Percentiles rank a stretch among this genome's conserved stretches.
Evolutionary conservation across 2,113 vertebrate genomes (phyloP).

Genomic region (Nothoprocta perdicaria): DNA sequence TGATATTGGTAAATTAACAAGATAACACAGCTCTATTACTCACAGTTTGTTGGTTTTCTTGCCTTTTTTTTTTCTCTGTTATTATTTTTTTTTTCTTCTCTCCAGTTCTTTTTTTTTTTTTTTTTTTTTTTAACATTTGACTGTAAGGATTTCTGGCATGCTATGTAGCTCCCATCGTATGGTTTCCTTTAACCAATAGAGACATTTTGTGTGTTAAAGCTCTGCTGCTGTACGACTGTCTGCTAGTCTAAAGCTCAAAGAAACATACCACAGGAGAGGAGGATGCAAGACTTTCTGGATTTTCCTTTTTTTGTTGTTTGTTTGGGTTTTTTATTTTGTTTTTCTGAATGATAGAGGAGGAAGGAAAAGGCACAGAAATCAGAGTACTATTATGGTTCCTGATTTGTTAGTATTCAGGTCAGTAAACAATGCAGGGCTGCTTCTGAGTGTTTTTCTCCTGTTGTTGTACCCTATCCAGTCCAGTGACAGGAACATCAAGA

Average conservation of each 20-base stretch:
- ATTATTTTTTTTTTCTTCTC: neutral
- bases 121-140: slow-evolving; percentile 1
- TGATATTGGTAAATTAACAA: neutral
- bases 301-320: neutral
- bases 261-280: neutral
- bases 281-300: neutral
- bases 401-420: slow-evolving; percentile 52
- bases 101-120: neutral
- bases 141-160: slow-evolving; percentile 34
- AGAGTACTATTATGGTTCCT: neutral
- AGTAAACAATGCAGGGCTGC: neutral
- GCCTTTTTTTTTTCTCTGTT: neutral
- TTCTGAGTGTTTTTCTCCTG: slow-evolving; percentile 2
- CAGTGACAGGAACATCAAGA: slow-evolving; percentile 43
- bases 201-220: slow-evolving; percentile 42
- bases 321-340: neutral
- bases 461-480: slow-evolving; percentile 12
- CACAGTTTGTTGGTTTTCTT: neutral
- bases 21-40: neutral
- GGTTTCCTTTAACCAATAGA: slow-evolving; percentile 32
- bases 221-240: slow-evolving; percentile 11
- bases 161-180: neutral
- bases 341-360: neutral
- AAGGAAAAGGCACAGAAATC: neutral
- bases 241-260: slow-evolving; percentile 45